A percentile compares a stretch with the other conserved stretches of the same genome.
Evolutionary conservation across 2,113 vertebrate genomes (phyloP).

Genomic region (Synchiropus splendidus): DNA sequence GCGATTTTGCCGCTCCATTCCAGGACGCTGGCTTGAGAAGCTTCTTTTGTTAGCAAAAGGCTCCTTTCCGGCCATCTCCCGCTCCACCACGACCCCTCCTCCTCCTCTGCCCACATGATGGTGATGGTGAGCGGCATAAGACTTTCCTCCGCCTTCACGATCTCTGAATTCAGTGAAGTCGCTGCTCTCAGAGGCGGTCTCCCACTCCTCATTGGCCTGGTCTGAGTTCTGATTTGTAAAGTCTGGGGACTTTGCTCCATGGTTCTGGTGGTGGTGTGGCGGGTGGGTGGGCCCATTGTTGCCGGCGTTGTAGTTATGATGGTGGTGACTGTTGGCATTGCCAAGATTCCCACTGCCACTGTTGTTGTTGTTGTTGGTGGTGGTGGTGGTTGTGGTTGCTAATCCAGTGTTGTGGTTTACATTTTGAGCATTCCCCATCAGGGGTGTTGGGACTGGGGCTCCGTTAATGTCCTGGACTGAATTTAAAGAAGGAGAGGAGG

Average conservation of each 20-base stretch:
- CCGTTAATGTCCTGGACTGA: constrained; percentile 55
- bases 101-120: constrained; percentile 59
- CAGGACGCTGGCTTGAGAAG: constrained; percentile 85
- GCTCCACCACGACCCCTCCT: constrained; percentile 51
- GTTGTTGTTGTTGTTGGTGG: no score
- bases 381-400: no score
- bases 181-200: constrained; percentile 87
- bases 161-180: constrained; percentile 86
- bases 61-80: constrained; percentile 63
- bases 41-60: constrained; percentile 77
- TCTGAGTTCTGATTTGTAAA: constrained; percentile 90
- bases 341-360: constrained; percentile 38
- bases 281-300: constrained; percentile 40
- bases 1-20: constrained; percentile 85
- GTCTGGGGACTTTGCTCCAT: constrained; percentile 85
- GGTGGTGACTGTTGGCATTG: constrained; percentile 57
- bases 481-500: constrained; percentile 52
- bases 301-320: constrained; percentile 65
- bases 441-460: constrained; percentile 24
- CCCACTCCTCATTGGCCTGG: constrained; percentile 92
- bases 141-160: constrained; percentile 58
- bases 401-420: constrained; percentile 51
- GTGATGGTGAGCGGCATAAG: constrained; percentile 59
- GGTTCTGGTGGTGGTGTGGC: constrained; percentile 62
- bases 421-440: constrained; percentile 38